These are phyloP conservation scores for Metopolophium dirhodum DNA, from an alignment of 1,140 invertebrate genomes.

Conservation along the genomic window DNA sequence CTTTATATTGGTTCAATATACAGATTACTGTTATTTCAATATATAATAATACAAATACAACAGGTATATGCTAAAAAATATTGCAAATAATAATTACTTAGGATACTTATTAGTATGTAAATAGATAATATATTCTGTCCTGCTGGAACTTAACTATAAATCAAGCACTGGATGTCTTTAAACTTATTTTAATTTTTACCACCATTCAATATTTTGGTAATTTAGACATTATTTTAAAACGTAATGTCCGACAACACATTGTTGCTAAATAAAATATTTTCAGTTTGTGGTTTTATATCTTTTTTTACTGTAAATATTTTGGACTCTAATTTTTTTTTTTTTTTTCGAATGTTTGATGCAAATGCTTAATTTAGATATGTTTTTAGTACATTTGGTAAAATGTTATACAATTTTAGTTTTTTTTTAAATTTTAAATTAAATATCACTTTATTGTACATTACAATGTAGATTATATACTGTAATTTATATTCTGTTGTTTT, in stretches of 20 bases:
- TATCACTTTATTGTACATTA: background rate
- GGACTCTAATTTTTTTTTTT: background rate
- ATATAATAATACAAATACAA: background rate
- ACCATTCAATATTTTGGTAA: background rate
- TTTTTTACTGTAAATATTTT: background rate
- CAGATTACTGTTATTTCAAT: background rate
- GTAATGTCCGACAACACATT: background rate
- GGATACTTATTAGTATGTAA: background rate
- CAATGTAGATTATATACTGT: background rate
- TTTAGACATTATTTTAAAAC: background rate
- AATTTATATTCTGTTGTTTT: background rate
- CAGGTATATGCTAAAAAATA: background rate
- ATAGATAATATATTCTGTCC: background rate
- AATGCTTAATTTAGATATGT: background rate
- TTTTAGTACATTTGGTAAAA: background rate
- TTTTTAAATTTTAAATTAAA: background rate
- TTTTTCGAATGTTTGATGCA: background rate
- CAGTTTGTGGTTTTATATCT: background rate
- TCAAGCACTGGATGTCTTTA: background rate
- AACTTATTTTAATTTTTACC: background rate
- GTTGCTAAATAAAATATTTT: background rate
- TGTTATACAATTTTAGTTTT: background rate
- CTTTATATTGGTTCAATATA: background rate
- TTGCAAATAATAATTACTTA: background rate
- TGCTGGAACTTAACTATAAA: background rate